Percentiles rank a stretch among this genome's conserved stretches.
These are phyloP conservation scores for Mya arenaria DNA, from an alignment of 1,140 invertebrate species.

Conservation along the genomic window DNA sequence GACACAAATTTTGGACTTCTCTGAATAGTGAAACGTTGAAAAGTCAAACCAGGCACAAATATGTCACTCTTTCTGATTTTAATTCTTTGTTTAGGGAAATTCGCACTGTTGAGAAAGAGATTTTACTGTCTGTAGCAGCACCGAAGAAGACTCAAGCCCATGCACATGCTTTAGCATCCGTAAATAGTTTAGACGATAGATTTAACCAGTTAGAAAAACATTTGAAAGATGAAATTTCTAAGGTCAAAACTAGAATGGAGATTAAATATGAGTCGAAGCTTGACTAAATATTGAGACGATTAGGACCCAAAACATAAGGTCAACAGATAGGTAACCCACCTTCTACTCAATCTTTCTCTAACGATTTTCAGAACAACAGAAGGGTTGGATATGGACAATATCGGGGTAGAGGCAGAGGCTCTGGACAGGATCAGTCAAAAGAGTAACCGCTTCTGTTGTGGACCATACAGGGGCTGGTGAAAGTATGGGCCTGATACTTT, in stretches of 20 bases:
- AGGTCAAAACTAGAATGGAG: not conserved
- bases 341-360: not conserved
- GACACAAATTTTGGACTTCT: conserved; percentile 39
- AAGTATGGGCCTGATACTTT: not conserved
- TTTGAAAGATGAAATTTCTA: not conserved
- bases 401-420: not conserved
- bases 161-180: not conserved
- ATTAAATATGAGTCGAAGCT: too few species aligned
- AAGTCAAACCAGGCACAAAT: conserved; percentile 13
- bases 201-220: not conserved
- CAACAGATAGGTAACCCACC: not conserved
- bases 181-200: not conserved
- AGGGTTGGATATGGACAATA: not conserved
- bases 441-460: conserved; percentile 9
- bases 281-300: too few species aligned
- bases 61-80: not conserved
- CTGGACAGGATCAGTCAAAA: not conserved
- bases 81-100: not conserved
- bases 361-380: not conserved
- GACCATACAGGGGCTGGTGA: conserved; percentile 19
- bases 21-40: conserved; percentile 1
- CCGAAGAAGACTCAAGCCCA: not conserved
- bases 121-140: not conserved
- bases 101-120: conserved; percentile 7
- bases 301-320: not conserved